Evolutionary conservation across 2,113 vertebrate genomes (phyloP), one percentile per base, ranked within the genome.

Genomic region (Anseranas semipalmata): DNA sequence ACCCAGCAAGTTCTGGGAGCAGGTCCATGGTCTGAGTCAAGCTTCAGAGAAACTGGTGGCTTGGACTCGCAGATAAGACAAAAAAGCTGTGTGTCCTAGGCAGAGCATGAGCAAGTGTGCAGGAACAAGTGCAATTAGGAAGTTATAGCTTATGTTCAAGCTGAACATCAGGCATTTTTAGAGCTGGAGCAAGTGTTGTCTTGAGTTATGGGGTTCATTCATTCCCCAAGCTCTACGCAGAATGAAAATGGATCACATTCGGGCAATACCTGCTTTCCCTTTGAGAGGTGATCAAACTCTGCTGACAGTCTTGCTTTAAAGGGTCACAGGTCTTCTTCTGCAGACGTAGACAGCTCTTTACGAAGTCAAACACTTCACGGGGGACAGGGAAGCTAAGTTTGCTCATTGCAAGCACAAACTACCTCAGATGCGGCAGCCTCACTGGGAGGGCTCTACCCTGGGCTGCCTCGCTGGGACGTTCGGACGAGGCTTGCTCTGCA

Each of bases 181-280:
- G 39, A 66, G 35, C 35, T 45, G 37, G 11, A 46, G 3, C 1
- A 0, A 14, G 4, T 16, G 15, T 32, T 78, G 14, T 39, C 33
- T 71, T 41, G 46, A 48, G 46, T 48, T 48, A 48, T 48, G 46
- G 46, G 5, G 19, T 30, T 85, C 7, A 9, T 62, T 84, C 53
- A 4, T 41, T 56, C 19, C 16, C 4, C 15, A 62, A 5, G 52
- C 18, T 60, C n/a, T 28, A 52, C 0, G 0, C 2, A 3, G 52
- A 78, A 72, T 39, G 58, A 87, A 79, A 85, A 68, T 10, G 8
- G 12, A 65, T 17, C 9, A 3, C 4, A 55, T 82, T 70, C 25
- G 70, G 53, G 33, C 21, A 72, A 75, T 4, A n/a, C 0, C 5
- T 5, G 58, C 15, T 66, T 80, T 90, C 78, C 12, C 18, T 85